Evolutionary conservation across 1,140 invertebrate genomes (phyloP), one percentile per base, ranked within the genome.

Genomic region (Procambarus clarkii): DNA sequence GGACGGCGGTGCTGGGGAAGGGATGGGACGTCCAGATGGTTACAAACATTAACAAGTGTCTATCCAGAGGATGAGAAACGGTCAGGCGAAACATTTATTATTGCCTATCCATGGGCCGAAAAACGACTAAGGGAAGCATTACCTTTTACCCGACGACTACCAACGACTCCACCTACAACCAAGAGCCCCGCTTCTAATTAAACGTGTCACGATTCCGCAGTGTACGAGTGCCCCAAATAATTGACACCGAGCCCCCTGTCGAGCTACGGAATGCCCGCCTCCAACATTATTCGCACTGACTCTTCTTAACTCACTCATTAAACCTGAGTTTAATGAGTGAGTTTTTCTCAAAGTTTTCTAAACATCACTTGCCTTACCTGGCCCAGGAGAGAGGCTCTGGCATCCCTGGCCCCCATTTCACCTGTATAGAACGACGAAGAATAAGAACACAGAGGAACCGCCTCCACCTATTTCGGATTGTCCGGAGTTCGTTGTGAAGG

Each of bases 221-320:
- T 82, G 76, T 89, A 89, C 54, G 87, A 89, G 79, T 89, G 87
- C 48, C 87, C 80, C 87, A 89, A 11, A 89, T 89, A 89, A 89
- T 89, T 89, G 80, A 81, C 78, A 82, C 64, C 11, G 80, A 50
- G n/a, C 86, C 79, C 87, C 87, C 24, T 60, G 60, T 54, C 45
- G 44, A 60, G 24, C 69, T n/a, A 34, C 21, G 79, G 80, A 82
- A 82, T 81, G 45, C 80, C 79, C 64, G 87, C 21, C 54, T 2
- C 8, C 48, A 60, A n/a, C 45, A 64, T 79, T 87, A 87, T 54
- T 79, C 74, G 85, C 50, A 78, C 34, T 18, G 54, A 18, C 15
- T 76, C 71, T 58, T 60, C 34, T 45, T n/a, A 44, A 50, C 3
- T 74, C 71, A 15, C 64, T 86, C 74, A 77, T 86, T 86, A 77